Evolutionary conservation across 1,140 invertebrate species (phyloP).

Genomic region (Chlorops oryzae): DNA sequence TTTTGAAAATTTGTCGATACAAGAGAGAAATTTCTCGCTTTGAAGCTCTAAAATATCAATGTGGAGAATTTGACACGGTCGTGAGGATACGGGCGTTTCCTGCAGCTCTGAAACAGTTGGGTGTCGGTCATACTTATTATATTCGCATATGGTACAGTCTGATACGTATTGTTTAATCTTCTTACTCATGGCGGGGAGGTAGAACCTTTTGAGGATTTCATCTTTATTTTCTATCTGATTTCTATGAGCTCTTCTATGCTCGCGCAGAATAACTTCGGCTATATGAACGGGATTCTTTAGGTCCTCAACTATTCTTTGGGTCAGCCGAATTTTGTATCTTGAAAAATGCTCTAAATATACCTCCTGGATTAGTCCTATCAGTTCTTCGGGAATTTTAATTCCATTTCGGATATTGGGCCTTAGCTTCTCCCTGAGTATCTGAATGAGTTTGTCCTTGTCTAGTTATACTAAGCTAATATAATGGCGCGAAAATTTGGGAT

Average conservation of each 20-base stretch:
- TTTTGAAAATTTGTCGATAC: constrained; percentile 14
- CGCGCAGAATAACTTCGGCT: constrained; percentile 1
- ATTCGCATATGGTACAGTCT: constrained; percentile 8
- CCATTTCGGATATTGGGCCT: constrained; percentile 11
- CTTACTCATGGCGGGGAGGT: constrained; percentile 11
- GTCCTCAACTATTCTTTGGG: constrained; percentile 12
- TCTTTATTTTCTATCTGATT: constrained; percentile 6
- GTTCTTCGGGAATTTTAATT: constrained; percentile 9
- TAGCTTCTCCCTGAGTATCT: constrained; percentile 1
- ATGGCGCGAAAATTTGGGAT: constrained; percentile 1
- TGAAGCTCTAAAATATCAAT: constrained; percentile 4
- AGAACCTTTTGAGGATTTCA: constrained; percentile 11
- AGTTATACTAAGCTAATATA: not conserved
- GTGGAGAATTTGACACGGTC: constrained; percentile 9
- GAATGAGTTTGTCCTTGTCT: not conserved
- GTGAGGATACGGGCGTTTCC: constrained; percentile 9
- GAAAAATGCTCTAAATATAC: constrained; percentile 9
- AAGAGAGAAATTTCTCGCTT: constrained; percentile 7
- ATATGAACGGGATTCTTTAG: not conserved
- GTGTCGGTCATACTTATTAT: constrained; percentile 13
- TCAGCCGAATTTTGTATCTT: constrained; percentile 11
- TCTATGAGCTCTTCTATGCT: constrained; percentile 14
- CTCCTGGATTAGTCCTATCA: constrained; percentile 2
- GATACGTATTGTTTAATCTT: constrained; percentile 6
- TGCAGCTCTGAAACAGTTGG: constrained; percentile 3